phyloP scores from a whole-genome alignment of 2,797 vertebrate species.

The Prunella strophiata region DNA sequence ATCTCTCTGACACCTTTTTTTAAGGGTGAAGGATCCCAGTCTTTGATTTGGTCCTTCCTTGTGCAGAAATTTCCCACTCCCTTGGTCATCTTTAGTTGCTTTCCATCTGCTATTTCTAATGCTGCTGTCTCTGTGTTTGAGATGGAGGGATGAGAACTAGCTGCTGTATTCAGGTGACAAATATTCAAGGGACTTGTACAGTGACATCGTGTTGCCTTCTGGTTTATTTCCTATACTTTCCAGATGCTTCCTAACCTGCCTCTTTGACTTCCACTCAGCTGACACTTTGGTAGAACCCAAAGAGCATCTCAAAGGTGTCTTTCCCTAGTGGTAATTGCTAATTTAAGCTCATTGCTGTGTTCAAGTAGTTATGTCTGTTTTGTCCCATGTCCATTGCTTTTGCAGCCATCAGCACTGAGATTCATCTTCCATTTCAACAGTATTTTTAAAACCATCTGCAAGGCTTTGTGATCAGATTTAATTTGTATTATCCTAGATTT shows the following conservation, averaged over 20 bases:
- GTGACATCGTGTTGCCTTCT: neutral
- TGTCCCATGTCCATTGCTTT: neutral
- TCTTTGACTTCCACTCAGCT: neutral
- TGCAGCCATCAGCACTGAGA: neutral
- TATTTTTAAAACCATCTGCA: neutral
- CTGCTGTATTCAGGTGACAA: neutral
- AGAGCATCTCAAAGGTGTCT: neutral
- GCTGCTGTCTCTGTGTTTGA: neutral
- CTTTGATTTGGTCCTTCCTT: neutral
- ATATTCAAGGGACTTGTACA: neutral
- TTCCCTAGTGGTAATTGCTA: neutral
- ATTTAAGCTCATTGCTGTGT: neutral
- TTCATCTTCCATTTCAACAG: neutral
- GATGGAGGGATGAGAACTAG: neutral
- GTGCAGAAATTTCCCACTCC: neutral
- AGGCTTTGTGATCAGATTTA: neutral
- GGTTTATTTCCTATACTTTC: neutral
- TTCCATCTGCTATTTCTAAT: neutral
- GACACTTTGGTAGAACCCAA: neutral
- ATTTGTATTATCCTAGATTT: neutral
- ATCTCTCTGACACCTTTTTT: neutral
- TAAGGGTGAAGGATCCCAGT: neutral
- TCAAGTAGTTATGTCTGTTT: neutral
- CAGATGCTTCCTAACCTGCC: neutral
- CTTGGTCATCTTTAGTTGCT: neutral